phyloP scores from a whole-genome alignment of 1,140 invertebrate genomes.

The Rhopalosiphum padi region DNA sequence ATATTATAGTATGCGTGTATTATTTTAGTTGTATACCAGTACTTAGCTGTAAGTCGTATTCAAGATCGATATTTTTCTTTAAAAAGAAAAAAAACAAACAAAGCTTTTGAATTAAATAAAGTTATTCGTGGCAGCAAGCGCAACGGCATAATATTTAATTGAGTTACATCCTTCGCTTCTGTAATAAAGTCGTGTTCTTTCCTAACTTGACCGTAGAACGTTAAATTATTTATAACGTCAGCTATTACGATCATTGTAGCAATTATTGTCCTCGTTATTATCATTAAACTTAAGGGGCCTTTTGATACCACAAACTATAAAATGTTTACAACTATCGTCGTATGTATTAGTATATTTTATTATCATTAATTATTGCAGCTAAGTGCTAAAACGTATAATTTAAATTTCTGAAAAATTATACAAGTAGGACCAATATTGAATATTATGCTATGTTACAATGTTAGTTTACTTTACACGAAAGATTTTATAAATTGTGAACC shows the following conservation, averaged over 20 bases:
- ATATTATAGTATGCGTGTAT: neutral
- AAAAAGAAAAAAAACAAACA: neutral
- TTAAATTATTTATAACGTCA: slow-evolving; percentile 44
- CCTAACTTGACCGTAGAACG: slow-evolving; percentile 31
- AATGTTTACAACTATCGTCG: neutral
- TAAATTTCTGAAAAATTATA: neutral
- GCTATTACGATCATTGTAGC: neutral
- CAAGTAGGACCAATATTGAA: neutral
- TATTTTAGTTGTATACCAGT: neutral
- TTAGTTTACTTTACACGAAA: neutral
- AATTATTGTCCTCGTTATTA: slow-evolving; percentile 27
- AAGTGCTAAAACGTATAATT: neutral
- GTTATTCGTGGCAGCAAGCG: neutral
- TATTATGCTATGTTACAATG: neutral
- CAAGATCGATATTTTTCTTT: neutral
- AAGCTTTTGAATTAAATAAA: neutral
- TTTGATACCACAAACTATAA: slow-evolving; percentile 13
- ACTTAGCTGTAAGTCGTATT: neutral
- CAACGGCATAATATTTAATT: slow-evolving; percentile 9
- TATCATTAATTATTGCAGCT: neutral
- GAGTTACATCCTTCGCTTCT: slow-evolving; percentile 20
- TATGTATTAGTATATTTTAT: neutral
- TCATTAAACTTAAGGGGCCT: slow-evolving; percentile 11
- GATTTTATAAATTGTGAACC: neutral
- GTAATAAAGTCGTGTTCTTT: slow-evolving; percentile 19